A percentile compares a stretch with the other conserved stretches of the same genome.
Evolutionary conservation across 2,113 vertebrate species (phyloP).

Genomic region (Pygoscelis adeliae): DNA sequence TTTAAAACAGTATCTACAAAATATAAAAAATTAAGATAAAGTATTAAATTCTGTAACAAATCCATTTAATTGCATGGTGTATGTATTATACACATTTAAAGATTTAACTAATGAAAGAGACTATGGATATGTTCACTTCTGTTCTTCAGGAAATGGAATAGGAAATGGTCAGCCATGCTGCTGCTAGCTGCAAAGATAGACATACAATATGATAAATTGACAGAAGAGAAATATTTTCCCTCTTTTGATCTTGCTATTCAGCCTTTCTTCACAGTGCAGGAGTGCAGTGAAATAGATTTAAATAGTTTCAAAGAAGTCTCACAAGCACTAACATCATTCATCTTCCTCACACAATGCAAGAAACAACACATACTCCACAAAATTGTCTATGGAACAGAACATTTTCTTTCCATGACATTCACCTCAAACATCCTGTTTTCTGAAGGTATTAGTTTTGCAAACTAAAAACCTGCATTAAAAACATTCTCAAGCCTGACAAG

Average conservation of each 20-base stretch:
- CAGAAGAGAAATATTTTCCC: not conserved
- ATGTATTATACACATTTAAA: not conserved
- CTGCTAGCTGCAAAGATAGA: not conserved
- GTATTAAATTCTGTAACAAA: not conserved
- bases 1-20: not conserved
- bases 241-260: not conserved
- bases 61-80: not conserved
- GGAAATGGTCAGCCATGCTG: not conserved
- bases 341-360: not conserved
- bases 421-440: not conserved
- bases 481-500: not conserved
- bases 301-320: not conserved
- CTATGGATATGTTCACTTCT: not conserved
- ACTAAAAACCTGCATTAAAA: not conserved
- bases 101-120: not conserved
- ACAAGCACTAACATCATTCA: fast-evolving
- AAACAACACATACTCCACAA: not conserved
- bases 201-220: not conserved
- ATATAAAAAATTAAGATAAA: not conserved
- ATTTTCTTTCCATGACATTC: not conserved
- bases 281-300: not conserved
- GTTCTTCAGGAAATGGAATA: not conserved
- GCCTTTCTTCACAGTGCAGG: not conserved
- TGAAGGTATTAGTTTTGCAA: not conserved
- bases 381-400: not conserved